Base-by-base conservation (phyloP, 1,140 invertebrate species). In the Heliothis virescens region DNA sequence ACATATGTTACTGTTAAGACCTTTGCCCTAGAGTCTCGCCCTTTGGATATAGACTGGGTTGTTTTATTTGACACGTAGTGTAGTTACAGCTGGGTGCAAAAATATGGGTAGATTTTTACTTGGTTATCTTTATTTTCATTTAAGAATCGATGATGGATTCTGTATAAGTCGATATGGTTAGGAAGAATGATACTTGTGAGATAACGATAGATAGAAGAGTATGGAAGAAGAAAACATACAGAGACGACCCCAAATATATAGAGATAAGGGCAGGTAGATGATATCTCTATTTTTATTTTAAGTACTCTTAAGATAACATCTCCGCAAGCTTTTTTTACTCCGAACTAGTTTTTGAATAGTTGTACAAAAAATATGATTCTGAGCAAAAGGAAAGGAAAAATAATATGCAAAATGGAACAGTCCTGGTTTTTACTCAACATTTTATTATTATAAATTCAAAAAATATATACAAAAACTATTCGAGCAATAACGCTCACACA, bases 391-490 rank as follows among this genome's bases (percentile, higher is more conserved):
- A 65, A 65, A 48, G 18, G 18, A 67, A 53, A 71, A 71, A 29
- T n/a, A 71, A 53, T 21, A 71, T 71, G 52, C 26, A 13, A 16
- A 60, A 74, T 9, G 67, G 13, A 71, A 71, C 41, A 41, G 16
- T 4, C 41, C 41, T 13, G 48, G 63, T 67, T 67, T 67, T 26
- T 53, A 18, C 34, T 62, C 16, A 41, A 26, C n/a, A 74, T 48
- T 50, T 62, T 59, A 74, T 60, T 47, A 60, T 13, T 34, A 65
- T 63, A 76, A 53, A 62, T 76, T 63, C 59, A 29, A 53, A 76
- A 76, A 53, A 76, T 65, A 76, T 52, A 34, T 13, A 76, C 60
- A 65, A 72, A 72, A 72, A 72, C 53, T 48, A 34, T 41, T 76
- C 60, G 16, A 65, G 59, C 60, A 65, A 50, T 63, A 76, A 76